These are phyloP conservation scores for Himalopsyche phryganea DNA, from an alignment of 1,140 invertebrate species.

Conservation along the genomic window DNA sequence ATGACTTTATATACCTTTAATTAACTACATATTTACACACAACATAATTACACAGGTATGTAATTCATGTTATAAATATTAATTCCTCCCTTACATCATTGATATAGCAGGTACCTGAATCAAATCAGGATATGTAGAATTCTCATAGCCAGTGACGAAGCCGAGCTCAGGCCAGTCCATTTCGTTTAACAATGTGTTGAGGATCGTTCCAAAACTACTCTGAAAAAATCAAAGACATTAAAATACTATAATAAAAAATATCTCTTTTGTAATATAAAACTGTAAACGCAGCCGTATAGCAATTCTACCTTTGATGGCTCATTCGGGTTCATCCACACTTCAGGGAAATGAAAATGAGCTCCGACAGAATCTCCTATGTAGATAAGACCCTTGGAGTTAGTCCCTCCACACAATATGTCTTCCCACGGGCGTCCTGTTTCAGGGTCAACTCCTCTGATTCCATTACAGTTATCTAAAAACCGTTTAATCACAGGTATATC, in stretches of 20 bases:
- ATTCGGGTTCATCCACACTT: slow-evolving; percentile 47
- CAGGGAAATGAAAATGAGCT: slow-evolving; percentile 55
- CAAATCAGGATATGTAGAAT: slow-evolving; percentile 28
- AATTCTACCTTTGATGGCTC: slow-evolving; percentile 38
- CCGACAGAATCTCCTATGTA: slow-evolving; percentile 54
- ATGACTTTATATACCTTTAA: no score
- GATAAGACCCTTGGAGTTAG: slow-evolving; percentile 43
- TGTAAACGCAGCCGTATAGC: no score
- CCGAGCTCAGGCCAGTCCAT: slow-evolving; percentile 56
- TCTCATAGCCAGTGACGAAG: slow-evolving; percentile 45
- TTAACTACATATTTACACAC: no score
- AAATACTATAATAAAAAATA: not conserved
- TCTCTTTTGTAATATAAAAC: no score
- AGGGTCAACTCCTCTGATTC: slow-evolving; percentile 47
- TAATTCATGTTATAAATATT: no score
- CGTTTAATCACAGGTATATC: no score
- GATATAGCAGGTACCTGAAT: slow-evolving; percentile 19
- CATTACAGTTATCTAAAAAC: slow-evolving; percentile 53
- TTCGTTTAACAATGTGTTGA: slow-evolving; percentile 45
- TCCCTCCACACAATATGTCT: slow-evolving; percentile 42
- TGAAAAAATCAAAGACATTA: slow-evolving; percentile 11
- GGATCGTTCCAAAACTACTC: slow-evolving; percentile 21
- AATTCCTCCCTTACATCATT: no score
- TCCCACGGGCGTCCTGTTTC: slow-evolving; percentile 43
- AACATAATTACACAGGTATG: no score